phyloP scores from a whole-genome alignment of 2,797 vertebrate species.

The Holocentrus rufus region DNA sequence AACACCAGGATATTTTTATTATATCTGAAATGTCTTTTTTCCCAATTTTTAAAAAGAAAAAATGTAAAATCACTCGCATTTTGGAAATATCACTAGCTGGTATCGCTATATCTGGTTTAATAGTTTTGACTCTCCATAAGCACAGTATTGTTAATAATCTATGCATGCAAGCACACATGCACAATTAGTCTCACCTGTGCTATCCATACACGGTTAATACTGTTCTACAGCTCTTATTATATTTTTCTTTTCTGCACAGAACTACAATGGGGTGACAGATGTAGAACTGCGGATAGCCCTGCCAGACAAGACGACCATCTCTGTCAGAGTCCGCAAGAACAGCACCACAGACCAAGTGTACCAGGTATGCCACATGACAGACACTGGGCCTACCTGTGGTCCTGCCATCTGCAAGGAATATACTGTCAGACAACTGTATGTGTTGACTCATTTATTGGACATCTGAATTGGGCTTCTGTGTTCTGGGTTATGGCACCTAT shows the following conservation, averaged over 20 bases:
- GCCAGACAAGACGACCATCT: slow-evolving; percentile 91
- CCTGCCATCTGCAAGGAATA: not conserved
- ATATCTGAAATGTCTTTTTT: too few relatives aligned
- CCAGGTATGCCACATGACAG: slow-evolving; percentile 81
- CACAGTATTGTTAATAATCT: not conserved
- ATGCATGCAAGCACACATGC: too few relatives aligned
- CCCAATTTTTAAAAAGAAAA: too few relatives aligned
- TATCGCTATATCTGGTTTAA: slow-evolving; percentile 17
- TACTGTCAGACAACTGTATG: not conserved
- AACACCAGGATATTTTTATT: not conserved
- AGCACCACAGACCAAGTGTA: slow-evolving; percentile 98
- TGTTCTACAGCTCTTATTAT: slow-evolving; percentile 7
- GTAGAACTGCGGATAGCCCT: slow-evolving; percentile 94
- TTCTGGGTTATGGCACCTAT: not conserved
- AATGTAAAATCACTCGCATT: slow-evolving; percentile 13
- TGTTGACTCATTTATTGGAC: not conserved
- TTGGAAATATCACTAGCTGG: not conserved
- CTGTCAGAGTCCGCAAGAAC: slow-evolving; percentile 94
- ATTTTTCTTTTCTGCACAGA: slow-evolving; percentile 76
- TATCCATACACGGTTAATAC: slow-evolving; percentile 1
- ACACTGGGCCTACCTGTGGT: not conserved
- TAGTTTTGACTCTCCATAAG: slow-evolving; percentile 7
- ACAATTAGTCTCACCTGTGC: too few relatives aligned
- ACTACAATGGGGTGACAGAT: slow-evolving; percentile 94
- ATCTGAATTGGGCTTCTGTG: not conserved